Percentiles rank a stretch among this genome's conserved stretches.
phyloP scores from a whole-genome alignment of 1,140 invertebrate genomes.

The Drosophila santomea region DNA sequence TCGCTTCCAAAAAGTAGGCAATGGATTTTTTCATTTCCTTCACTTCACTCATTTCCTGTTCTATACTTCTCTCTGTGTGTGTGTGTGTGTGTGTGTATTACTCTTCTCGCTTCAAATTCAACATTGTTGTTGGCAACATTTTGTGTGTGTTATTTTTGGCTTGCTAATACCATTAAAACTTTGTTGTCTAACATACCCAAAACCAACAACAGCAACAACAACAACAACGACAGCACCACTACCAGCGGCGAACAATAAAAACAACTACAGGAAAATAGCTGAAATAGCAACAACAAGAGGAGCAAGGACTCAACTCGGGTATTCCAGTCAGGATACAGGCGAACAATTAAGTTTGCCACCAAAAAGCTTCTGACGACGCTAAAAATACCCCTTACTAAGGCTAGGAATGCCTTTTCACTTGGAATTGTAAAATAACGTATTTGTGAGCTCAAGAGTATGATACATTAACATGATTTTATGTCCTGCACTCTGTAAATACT shows the following conservation, averaged over 20 bases:
- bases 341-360: constrained; percentile 34
- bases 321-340: constrained; percentile 24
- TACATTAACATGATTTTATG: not conserved
- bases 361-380: not conserved
- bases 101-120: constrained; percentile 5
- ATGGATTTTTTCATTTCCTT: constrained; percentile 40
- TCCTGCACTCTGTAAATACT: not conserved
- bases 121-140: constrained; percentile 28
- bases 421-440: too few species aligned
- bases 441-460: not conserved
- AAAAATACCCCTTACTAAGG: not conserved
- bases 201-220: constrained; percentile 36
- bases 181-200: constrained; percentile 73
- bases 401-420: too few species aligned
- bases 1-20: constrained; percentile 40
- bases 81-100: constrained; percentile 51
- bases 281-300: constrained; percentile 5
- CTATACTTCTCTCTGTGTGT: not conserved
- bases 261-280: constrained; percentile 5
- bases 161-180: constrained; percentile 79
- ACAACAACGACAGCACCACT: not conserved
- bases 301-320: constrained; percentile 29
- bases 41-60: constrained; percentile 11
- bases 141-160: constrained; percentile 76
- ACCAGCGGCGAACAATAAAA: not conserved